phyloP scores from a whole-genome alignment of 2,888 invertebrate genomes.

The Petrophora chlorosata region DNA sequence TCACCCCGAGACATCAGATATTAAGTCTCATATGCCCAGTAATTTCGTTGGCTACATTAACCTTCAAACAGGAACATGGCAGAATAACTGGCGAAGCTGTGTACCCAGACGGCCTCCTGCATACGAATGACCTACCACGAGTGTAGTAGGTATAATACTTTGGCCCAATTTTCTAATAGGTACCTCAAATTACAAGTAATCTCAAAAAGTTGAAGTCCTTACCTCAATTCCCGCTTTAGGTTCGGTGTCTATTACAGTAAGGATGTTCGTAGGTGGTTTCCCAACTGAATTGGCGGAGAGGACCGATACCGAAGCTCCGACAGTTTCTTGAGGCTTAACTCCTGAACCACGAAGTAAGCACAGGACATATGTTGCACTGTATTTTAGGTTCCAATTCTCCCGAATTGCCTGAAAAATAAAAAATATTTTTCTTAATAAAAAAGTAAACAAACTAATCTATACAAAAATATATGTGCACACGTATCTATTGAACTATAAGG shows the following conservation, averaged over 20 bases:
- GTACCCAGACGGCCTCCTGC: no score
- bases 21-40: no score
- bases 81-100: no score
- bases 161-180: not conserved
- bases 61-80: no score
- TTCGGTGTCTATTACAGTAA: slow-evolving; percentile 68
- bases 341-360: slow-evolving; percentile 89
- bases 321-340: slow-evolving; percentile 79
- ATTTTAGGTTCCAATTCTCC: slow-evolving; percentile 97
- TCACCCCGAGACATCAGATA: no score
- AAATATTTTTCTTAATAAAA: slow-evolving; percentile 38
- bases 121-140: not conserved
- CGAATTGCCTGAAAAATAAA: slow-evolving; percentile 86
- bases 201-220: not conserved
- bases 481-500: no score
- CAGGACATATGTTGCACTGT: slow-evolving; percentile 94
- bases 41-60: no score
- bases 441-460: not conserved
- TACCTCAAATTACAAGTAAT: not conserved
- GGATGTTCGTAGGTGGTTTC: slow-evolving; percentile 65
- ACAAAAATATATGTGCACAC: no score
- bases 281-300: slow-evolving; percentile 51
- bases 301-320: slow-evolving; percentile 69
- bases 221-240: slow-evolving; percentile 70
- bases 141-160: not conserved